phyloP scores from a whole-genome alignment of 1,140 invertebrate genomes.

The Aphelinus certus region DNA sequence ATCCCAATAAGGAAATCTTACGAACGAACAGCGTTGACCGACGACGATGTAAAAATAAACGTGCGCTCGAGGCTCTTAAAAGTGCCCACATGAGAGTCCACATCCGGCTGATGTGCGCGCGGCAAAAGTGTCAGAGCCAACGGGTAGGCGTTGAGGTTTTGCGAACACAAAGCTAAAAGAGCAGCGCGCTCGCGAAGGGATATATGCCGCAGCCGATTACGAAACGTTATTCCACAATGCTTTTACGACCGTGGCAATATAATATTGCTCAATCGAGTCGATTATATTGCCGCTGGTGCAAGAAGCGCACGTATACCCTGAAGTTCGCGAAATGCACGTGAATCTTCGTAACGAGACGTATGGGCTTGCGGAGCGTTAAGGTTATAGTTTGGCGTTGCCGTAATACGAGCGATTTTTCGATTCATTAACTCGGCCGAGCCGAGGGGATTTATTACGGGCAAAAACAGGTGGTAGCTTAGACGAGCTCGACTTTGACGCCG shows the following conservation, averaged over 20 bases:
- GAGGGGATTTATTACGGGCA: no score
- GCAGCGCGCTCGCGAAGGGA: not conserved
- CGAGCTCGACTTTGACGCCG: no score
- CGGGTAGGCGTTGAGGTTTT: constrained; percentile 23
- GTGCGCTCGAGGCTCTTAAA: no score
- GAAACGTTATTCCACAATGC: constrained; percentile 34
- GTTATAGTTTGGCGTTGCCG: not conserved
- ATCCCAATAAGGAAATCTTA: no score
- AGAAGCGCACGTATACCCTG: constrained; percentile 1
- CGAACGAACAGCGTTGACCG: no score
- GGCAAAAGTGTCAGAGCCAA: not conserved
- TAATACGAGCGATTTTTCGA: not conserved
- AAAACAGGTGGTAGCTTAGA: no score
- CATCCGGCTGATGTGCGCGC: constrained; percentile 14
- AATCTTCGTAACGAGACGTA: constrained; percentile 15
- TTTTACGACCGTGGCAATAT: constrained; percentile 30
- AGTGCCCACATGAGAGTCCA: constrained; percentile 1
- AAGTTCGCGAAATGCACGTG: constrained; percentile 9
- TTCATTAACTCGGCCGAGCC: not conserved
- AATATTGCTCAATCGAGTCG: constrained; percentile 21
- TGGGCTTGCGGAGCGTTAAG: not conserved
- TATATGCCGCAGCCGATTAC: not conserved
- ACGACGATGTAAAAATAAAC: no score
- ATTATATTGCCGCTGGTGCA: constrained; percentile 15
- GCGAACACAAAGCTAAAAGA: not conserved